These are phyloP conservation scores for Rotaria magnacalcarata DNA, from an alignment of 2,888 invertebrate species.

Conservation along the genomic window DNA sequence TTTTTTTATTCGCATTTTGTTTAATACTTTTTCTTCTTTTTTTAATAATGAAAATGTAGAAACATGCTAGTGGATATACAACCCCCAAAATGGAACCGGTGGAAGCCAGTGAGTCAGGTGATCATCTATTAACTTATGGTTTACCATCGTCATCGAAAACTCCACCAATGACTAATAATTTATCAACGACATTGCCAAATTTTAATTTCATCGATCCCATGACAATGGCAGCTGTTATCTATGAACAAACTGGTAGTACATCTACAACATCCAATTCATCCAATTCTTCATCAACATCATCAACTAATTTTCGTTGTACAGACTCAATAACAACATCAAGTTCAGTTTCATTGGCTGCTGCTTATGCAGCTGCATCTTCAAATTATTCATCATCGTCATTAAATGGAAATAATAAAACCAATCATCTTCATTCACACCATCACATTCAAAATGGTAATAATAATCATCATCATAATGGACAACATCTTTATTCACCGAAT, in stretches of 20 bases:
- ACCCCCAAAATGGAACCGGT: conserved; percentile 5
- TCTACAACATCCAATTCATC: background rate
- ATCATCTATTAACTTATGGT: conserved; percentile 3
- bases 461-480: background rate
- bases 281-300: conserved; percentile 20
- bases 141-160: background rate
- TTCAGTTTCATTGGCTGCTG: background rate
- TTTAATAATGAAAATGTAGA: background rate
- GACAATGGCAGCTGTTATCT: conserved; percentile 28
- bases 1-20: background rate
- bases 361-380: conserved; percentile 9
- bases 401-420: conserved; percentile 7
- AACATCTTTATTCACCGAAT: conserved; percentile 9
- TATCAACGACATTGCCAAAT: background rate
- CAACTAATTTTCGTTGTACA: conserved; percentile 22
- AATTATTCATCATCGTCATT: conserved; percentile 28
- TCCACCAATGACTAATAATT: background rate
- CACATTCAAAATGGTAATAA: background rate
- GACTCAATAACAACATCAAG: conserved; percentile 1
- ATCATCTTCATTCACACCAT: background rate
- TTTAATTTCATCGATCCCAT: conserved; percentile 20
- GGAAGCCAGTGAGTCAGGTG: conserved; percentile 28
- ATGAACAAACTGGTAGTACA: conserved; percentile 3
- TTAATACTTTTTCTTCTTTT: background rate
- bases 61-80: background rate